These are phyloP conservation scores for Callipepla californica DNA, from an alignment of 2,113 vertebrate species.

Conservation along the genomic window DNA sequence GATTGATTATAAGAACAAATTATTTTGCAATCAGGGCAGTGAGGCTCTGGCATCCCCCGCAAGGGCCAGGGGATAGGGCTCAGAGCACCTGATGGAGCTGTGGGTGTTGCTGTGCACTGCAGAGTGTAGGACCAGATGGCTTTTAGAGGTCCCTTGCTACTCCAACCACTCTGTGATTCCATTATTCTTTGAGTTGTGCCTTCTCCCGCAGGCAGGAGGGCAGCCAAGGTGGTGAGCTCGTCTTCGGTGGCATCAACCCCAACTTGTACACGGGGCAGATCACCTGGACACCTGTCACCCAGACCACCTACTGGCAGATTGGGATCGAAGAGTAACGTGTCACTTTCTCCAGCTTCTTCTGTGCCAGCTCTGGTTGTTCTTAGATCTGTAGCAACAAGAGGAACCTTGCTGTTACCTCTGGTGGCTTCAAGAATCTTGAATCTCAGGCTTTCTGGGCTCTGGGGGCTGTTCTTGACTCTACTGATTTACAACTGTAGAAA, in stretches of 20 bases:
- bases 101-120: too few relatives aligned
- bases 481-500: neutral
- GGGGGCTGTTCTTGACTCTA: neutral
- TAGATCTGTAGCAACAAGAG: neutral
- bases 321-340: slow-evolving; percentile 49
- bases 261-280: slow-evolving; percentile 54
- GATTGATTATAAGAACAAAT: too few relatives aligned
- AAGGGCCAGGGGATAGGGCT: too few relatives aligned
- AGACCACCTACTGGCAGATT: slow-evolving; percentile 65
- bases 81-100: too few relatives aligned
- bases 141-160: too few relatives aligned
- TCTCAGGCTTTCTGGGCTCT: too few relatives aligned
- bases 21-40: too few relatives aligned
- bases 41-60: too few relatives aligned
- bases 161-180: too few relatives aligned
- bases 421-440: neutral
- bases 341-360: neutral
- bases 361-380: too few relatives aligned
- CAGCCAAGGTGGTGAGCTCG: slow-evolving; percentile 48
- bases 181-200: neutral
- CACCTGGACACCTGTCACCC: slow-evolving; percentile 56
- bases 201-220: neutral
- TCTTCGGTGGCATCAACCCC: slow-evolving; percentile 50
- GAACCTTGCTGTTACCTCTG: neutral
- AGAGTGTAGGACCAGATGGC: too few relatives aligned